These are phyloP conservation scores for Chrysolina americana DNA, from an alignment of 2,888 invertebrate genomes.

Conservation along the genomic window DNA sequence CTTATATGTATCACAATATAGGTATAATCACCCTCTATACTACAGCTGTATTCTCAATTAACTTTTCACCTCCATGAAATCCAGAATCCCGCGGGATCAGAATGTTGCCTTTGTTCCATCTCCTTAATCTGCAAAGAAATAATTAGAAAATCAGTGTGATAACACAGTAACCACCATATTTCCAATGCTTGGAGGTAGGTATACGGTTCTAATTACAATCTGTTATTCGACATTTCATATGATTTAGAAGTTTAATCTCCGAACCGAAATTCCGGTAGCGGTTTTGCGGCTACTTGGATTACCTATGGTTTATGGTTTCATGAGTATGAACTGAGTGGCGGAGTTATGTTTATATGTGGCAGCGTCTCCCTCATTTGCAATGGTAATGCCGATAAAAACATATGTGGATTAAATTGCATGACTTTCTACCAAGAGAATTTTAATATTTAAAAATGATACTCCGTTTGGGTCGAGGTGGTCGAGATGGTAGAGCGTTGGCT, in stretches of 20 bases:
- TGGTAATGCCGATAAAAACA: too few species aligned
- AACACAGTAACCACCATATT: background rate
- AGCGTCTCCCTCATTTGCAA: too few species aligned
- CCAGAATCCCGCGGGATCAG: background rate
- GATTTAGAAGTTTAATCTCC: constrained; percentile 45
- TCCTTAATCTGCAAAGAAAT: background rate
- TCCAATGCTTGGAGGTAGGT: background rate
- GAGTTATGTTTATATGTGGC: constrained; percentile 24
- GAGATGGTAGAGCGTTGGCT: too few species aligned
- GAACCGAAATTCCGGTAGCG: constrained; percentile 38
- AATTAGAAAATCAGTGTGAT: background rate
- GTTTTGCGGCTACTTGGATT: constrained; percentile 39
- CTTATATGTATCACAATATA: too few species aligned
- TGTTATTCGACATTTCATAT: constrained; percentile 26
- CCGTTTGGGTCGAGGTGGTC: too few species aligned
- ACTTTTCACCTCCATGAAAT: background rate
- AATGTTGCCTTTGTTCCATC: background rate
- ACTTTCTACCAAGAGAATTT: too few species aligned
- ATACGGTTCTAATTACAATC: constrained; percentile 1
- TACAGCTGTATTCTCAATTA: too few species aligned
- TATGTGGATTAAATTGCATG: too few species aligned
- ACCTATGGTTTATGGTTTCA: constrained; percentile 36
- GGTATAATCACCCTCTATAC: too few species aligned
- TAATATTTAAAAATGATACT: too few species aligned
- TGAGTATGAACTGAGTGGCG: constrained; percentile 34